Evolutionary conservation across 1,140 invertebrate species (phyloP), one percentile per base, ranked within the genome.

Genomic region (Neodiprion virginianus): DNA sequence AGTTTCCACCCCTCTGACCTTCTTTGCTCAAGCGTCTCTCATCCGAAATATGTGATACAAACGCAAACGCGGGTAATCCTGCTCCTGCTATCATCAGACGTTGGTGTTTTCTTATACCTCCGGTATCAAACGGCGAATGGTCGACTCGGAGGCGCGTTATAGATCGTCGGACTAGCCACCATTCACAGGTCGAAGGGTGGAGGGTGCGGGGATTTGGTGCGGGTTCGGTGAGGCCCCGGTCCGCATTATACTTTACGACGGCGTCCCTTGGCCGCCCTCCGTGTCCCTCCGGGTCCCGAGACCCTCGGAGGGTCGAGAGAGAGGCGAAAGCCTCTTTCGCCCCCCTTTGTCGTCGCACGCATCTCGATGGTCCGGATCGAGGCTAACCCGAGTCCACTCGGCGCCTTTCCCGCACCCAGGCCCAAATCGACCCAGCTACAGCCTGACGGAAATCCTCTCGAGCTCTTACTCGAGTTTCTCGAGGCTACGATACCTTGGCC

Each of bases 171-270:
- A 12, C 28, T 17, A 61, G 53, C 53, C 11, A 8, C 4, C 53
- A 61, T 61, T 17, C 77, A 78, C 70, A 73, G 69, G 48, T 69
- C 17, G 67, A 47, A 11, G 67, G 67, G 69, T 48, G 47, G 48
- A 71, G 69, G 17, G 28, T 74, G 73, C 72, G 77, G 78, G 76
- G 53, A 17, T 14, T 61, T 73, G 79, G 69, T 71, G 75, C 83
- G 76, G 79, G 77, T 83, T 79, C 79, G 78, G 79, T 80, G 81
- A 80, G 82, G 81, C 81, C 79, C 83, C 79, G 79, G 83, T 83
- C 79, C 79, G 81, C 82, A 81, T 81, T 81, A 86, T 85, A 85
- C 82, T 84, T 85, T 79, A 82, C 79, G 79, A 81, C 83, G 80
- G 79, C 81, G 83, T 82, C 78, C 80, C 77, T 81, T 80, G 81